Evolutionary conservation across 2,797 vertebrate species (phyloP).

Genomic region (Tadarida brasiliensis): DNA sequence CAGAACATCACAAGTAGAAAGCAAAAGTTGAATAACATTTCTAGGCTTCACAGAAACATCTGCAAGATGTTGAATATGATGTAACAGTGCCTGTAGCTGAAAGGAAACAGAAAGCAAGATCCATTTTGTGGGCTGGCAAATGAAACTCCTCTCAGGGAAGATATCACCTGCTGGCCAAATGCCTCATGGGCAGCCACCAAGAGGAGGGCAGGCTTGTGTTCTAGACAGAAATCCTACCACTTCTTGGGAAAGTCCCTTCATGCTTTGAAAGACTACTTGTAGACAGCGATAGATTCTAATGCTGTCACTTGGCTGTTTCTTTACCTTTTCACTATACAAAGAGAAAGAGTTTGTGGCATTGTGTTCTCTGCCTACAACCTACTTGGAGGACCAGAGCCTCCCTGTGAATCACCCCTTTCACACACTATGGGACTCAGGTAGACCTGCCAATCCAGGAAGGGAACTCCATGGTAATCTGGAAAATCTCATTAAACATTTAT

Average conservation of each 20-base stretch:
- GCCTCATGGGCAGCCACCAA: accelerated
- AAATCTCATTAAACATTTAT: not conserved
- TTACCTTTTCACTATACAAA: not conserved
- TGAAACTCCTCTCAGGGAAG: not conserved
- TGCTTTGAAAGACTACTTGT: not conserved
- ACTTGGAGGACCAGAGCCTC: not conserved
- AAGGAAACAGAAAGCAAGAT: not conserved
- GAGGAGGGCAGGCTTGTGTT: not conserved
- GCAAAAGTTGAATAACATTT: not conserved
- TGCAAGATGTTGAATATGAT: not conserved
- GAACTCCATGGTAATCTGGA: not conserved
- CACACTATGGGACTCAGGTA: not conserved
- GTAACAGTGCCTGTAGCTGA: not conserved
- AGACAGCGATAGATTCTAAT: not conserved
- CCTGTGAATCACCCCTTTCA: not conserved
- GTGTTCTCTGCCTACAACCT: not conserved
- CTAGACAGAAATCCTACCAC: not conserved
- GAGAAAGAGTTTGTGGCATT: not conserved
- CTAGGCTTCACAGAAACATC: not conserved
- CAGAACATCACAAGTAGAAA: not conserved
- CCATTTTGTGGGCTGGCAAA: not conserved
- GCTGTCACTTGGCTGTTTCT: not conserved
- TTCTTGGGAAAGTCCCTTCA: not conserved
- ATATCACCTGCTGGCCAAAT: too few relatives aligned
- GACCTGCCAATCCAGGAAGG: not conserved